Evolutionary conservation across 92 coral and sea anemone species (phyloP).

Genomic region (Actinostola sp.): DNA sequence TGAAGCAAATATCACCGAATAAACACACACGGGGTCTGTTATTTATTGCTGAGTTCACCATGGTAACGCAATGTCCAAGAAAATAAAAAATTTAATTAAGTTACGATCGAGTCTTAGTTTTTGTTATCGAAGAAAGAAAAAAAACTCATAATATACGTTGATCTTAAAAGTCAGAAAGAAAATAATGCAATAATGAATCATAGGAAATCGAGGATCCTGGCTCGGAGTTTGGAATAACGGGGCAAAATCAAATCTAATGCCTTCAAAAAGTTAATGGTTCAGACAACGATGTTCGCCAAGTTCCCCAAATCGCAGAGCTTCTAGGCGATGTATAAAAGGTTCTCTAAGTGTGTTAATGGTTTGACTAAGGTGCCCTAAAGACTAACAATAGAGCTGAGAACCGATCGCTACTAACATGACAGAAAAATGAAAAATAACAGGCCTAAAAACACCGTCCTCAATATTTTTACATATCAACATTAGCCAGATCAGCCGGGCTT

Average conservation of each 20-base stretch:
- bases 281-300: neutral
- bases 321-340: neutral
- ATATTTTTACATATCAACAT: no score
- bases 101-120: neutral
- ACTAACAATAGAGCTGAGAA: slow-evolving; percentile 26
- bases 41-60: slow-evolving; percentile 16
- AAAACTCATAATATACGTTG: no score
- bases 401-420: slow-evolving; percentile 26
- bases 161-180: slow-evolving; percentile 5
- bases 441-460: neutral
- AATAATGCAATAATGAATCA: no score
- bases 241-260: no score
- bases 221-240: no score
- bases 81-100: slow-evolving; percentile 14
- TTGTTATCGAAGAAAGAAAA: no score
- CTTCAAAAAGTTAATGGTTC: slow-evolving; percentile 18
- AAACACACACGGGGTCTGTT: neutral
- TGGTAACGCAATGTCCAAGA: slow-evolving; percentile 24
- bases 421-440: slow-evolving; percentile 6
- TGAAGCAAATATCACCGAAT: neutral
- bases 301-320: neutral
- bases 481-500: neutral
- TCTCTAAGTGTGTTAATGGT: slow-evolving; percentile 1
- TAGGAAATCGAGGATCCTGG: no score
- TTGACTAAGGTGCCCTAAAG: slow-evolving; percentile 4